Base-by-base conservation (phyloP, 2,797 vertebrate genomes). In the Trichosurus vulpecula region DNA sequence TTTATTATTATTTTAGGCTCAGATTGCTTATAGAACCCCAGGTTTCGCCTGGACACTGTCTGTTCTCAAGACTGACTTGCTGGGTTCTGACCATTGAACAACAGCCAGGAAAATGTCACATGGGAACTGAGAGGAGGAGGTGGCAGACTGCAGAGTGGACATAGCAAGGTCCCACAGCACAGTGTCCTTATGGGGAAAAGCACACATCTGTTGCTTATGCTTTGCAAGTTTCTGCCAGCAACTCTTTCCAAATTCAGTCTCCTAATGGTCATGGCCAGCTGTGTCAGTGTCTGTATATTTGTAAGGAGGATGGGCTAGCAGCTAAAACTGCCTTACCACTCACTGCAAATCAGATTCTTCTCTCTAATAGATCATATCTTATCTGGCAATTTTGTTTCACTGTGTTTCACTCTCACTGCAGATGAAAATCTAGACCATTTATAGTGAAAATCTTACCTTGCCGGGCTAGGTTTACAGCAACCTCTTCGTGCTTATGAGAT, bases 241-340 rank as follows among this genome's bases (percentile, higher is more conserved):
- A 74, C 91, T 92, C 58, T 89, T 91, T 96, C 94, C 93, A 96
- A 16, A 56, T 57, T 96, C 93, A 91, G 35, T 47, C 41, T 87
- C 74, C 41, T 87, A 87, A 90, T 66, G 52, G 10, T 90, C 53
- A n/a, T 6, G 35, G 47, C 90, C 55, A 90, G 5, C 41, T 27
- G 11, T 91, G 52, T 61, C n/a, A 0, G 25, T 27, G 19, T n/a
- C 51, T 41, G 61, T 1, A 25, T 87, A 12, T 96, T 30, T 81
- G 66, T 47, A 93, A n/a, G 10, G 31, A 57, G 52, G 51, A 93
- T 89, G n/a, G 52, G n/a, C 25, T 31, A 66, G 30, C 27, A 51
- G 6, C 61, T 66, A 54, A 92, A 56, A 0, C 54, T 16, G 3
- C 57, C 58, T 47, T 47, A 0, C 87, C 14, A 35, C 55, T 91